A percentile compares a stretch with the other conserved stretches of the same genome.
These are phyloP conservation scores for Mythimna lalbum DNA, from an alignment of 2,888 invertebrate species.

Conservation along the genomic window DNA sequence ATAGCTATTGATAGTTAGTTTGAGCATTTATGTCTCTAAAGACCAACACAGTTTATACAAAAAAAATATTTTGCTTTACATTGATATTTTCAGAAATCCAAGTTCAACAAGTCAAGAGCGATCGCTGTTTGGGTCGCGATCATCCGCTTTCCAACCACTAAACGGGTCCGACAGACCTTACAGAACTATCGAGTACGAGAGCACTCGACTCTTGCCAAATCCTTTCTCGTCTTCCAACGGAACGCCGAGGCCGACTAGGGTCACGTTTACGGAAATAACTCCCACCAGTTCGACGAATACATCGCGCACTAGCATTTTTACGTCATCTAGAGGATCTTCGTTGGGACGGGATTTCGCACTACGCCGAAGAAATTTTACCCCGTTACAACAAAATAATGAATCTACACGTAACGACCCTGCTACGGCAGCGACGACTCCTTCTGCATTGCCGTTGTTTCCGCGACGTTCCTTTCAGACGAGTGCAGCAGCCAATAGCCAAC, in stretches of 20 bases:
- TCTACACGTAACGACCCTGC: conserved; percentile 48
- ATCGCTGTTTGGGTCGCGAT: conserved; percentile 80
- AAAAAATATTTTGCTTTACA: conserved; percentile 1
- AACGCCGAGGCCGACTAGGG: conserved; percentile 69
- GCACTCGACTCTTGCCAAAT: conserved; percentile 81
- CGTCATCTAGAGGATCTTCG: conserved; percentile 75
- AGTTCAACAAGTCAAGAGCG: conserved; percentile 73
- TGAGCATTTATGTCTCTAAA: background rate
- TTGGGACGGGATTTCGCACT: conserved; percentile 69
- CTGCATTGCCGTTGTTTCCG: conserved; percentile 47
- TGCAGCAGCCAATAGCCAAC: conserved; percentile 57
- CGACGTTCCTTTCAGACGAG: conserved; percentile 57
- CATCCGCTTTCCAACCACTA: conserved; percentile 85
- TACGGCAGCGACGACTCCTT: conserved; percentile 44
- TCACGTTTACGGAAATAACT: conserved; percentile 67
- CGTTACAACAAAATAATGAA: conserved; percentile 60
- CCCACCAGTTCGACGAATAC: conserved; percentile 70
- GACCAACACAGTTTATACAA: background rate
- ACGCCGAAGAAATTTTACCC: conserved; percentile 72
- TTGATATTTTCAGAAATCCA: conserved; percentile 70
- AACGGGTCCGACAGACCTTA: conserved; percentile 76
- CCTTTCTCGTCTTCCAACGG: conserved; percentile 81
- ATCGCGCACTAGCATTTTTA: conserved; percentile 84
- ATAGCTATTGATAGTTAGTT: background rate
- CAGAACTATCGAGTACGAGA: conserved; percentile 78